Percentiles rank a stretch among this genome's conserved stretches.
Conservation (phyloP, 2,113 vertebrate genomes). For the Dromiciops gliroides region DNA sequence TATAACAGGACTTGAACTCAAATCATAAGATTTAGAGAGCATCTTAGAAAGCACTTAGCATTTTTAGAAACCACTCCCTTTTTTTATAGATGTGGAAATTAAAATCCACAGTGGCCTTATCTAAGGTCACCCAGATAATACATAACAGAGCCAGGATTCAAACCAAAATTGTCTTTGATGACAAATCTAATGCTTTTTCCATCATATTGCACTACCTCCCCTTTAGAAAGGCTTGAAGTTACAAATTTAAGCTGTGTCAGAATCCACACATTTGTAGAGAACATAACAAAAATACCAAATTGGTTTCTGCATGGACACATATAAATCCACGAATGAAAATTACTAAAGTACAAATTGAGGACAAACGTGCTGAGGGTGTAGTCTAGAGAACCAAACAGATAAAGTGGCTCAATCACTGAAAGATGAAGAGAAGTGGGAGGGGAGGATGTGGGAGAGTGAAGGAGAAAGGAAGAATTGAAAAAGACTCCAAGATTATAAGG, state of each 20-base stretch:
- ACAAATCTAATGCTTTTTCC: not conserved
- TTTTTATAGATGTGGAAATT: not conserved
- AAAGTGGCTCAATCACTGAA: not conserved
- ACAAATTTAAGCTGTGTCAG: not conserved
- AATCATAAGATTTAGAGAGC: not conserved
- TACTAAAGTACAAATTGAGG: not conserved
- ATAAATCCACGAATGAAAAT: not conserved
- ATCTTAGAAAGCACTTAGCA: not conserved
- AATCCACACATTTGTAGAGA: not conserved
- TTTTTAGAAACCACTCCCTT: not conserved
- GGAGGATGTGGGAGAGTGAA: not conserved
- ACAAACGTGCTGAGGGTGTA: not conserved
- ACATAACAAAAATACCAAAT: not conserved
- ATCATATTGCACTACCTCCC: not conserved
- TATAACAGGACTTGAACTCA: not conserved
- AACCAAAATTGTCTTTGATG: not conserved
- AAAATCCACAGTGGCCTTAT: not conserved
- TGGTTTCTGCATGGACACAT: not conserved
- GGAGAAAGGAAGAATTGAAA: not conserved
- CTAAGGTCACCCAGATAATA: not conserved
- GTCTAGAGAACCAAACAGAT: not conserved
- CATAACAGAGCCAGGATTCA: not conserved
- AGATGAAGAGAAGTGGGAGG: not conserved
- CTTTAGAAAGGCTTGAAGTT: not conserved
- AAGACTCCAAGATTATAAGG: not conserved